Conservation (phyloP, 2,113 vertebrate genomes). For the Callorhinus ursinus region DNA sequence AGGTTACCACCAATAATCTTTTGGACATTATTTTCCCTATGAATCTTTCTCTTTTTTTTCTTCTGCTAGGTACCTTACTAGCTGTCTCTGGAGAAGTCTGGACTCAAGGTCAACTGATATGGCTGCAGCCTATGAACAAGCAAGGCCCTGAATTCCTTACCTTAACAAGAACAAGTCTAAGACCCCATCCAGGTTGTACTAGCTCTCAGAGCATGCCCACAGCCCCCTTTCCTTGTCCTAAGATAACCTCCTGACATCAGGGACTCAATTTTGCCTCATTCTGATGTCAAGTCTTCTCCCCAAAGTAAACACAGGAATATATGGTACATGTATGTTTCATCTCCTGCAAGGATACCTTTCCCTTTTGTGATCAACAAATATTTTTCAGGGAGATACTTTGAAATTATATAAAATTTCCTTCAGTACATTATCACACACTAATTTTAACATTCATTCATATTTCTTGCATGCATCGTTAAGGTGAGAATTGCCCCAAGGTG, state of each 20-base stretch:
- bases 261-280: not conserved
- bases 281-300: not conserved
- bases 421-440: not conserved
- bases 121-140: not conserved
- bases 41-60: not conserved
- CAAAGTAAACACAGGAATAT: not conserved
- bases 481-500: not conserved
- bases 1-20: not conserved
- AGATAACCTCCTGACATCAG: not conserved
- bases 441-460: not conserved
- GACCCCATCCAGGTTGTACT: not conserved
- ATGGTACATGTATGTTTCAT: not conserved
- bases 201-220: not conserved
- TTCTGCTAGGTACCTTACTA: not conserved
- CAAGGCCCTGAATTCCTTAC: not conserved
- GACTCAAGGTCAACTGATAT: not conserved
- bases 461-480: not conserved
- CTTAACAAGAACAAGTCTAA: not conserved
- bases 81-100: not conserved
- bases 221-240: not conserved
- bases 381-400: not conserved
- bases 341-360: not conserved
- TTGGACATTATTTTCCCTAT: not conserved
- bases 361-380: constrained; percentile 26
- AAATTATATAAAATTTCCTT: not conserved